A percentile compares a stretch with the other conserved stretches of the same genome.
These are phyloP conservation scores for Alosa alosa DNA, from an alignment of 2,113 vertebrate species.

Conservation along the genomic window DNA sequence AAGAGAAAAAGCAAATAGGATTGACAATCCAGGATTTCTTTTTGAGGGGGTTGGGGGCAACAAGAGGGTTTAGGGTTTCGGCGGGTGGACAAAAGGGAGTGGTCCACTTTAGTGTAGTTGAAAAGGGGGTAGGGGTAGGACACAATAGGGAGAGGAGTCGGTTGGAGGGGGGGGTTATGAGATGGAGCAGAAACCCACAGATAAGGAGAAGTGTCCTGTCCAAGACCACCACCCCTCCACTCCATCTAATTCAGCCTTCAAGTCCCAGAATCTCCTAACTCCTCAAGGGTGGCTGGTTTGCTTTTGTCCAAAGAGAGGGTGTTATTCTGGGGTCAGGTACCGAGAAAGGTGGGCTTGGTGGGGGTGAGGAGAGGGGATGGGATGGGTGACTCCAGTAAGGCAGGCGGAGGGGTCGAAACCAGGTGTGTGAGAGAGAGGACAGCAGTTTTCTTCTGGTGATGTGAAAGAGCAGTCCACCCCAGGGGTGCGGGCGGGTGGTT, in stretches of 20 bases:
- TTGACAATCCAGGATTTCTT: not conserved
- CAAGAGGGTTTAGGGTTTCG: not conserved
- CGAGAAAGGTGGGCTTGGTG: not conserved
- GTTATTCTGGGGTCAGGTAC: not conserved
- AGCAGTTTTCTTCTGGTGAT: not conserved
- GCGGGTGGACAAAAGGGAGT: not conserved
- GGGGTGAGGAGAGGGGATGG: not conserved
- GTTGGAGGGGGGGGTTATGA: not conserved
- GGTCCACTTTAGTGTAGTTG: constrained; percentile 26
- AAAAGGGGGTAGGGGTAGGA: constrained; percentile 4
- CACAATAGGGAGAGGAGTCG: constrained; percentile 14
- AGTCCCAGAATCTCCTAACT: not conserved
- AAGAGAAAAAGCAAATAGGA: not conserved
- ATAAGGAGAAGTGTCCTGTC: not conserved
- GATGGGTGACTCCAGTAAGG: not conserved
- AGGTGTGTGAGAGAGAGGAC: not conserved
- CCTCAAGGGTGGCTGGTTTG: not conserved
- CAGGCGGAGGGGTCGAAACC: not conserved
- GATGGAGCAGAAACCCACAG: not conserved
- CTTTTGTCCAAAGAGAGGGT: not conserved
- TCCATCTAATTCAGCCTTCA: not conserved
- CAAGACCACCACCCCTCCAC: not conserved
- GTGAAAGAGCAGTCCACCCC: not conserved
- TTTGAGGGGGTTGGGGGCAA: not conserved
- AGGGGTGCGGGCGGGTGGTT: not conserved